Evolutionary conservation across 53 echinoderm and acorn worm genomes (phyloP).

Genomic region (Henricia sp.): DNA sequence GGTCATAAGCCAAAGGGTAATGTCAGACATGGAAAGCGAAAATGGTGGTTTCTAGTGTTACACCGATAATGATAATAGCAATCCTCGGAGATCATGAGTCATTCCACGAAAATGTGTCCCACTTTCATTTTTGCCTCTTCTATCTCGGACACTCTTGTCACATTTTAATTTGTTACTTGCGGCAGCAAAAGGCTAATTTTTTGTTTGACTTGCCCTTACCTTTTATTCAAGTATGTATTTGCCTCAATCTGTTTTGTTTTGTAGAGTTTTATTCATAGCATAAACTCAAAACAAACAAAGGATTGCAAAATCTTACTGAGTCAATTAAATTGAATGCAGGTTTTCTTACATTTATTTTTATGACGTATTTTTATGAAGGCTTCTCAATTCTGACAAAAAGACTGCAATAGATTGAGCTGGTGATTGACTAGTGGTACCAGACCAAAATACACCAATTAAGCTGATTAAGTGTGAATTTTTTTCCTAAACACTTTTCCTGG

Average conservation of each 20-base stretch:
- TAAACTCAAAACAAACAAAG: too few species aligned
- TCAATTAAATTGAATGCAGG: too few species aligned
- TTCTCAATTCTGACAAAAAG: too few species aligned
- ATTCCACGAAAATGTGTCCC: constrained; percentile 20
- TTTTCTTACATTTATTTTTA: too few species aligned
- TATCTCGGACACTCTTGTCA: neutral
- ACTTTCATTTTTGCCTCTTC: neutral
- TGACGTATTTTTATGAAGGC: too few species aligned
- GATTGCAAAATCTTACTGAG: too few species aligned
- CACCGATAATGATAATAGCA: neutral
- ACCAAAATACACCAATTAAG: constrained; percentile 33
- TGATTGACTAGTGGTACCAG: too few species aligned
- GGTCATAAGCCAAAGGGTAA: neutral
- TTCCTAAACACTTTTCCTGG: neutral
- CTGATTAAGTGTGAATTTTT: constrained; percentile 13
- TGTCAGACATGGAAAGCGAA: neutral
- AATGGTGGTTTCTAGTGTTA: constrained; percentile 4
- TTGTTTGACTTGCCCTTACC: neutral
- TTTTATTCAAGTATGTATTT: too few species aligned
- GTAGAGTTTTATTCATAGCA: neutral
- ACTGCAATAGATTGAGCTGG: too few species aligned
- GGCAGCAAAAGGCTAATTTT: neutral
- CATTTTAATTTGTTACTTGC: neutral
- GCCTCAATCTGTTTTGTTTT: neutral
- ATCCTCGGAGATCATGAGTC: constrained; percentile 13